Conservation (phyloP, 2,797 vertebrate species). For the Anguilla obscura region DNA sequence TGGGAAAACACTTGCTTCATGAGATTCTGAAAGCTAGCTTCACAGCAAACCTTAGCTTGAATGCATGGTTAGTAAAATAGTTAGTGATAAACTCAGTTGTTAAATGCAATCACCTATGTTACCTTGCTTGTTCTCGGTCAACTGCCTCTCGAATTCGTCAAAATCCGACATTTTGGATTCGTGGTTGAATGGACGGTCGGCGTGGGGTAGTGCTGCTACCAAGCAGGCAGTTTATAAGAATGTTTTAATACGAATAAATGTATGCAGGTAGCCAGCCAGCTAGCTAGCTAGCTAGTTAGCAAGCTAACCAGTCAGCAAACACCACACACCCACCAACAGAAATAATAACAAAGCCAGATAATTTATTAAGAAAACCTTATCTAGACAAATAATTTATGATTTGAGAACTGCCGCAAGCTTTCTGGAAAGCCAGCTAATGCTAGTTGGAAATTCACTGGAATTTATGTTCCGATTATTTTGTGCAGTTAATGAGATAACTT, state of each 20-base stretch:
- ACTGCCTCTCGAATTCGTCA: conserved; percentile 89
- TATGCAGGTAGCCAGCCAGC: background rate
- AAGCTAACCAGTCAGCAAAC: background rate
- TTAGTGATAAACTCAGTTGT: background rate
- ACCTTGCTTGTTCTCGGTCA: conserved; percentile 90
- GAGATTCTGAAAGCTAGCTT: background rate
- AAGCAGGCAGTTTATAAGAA: background rate
- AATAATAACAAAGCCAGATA: background rate
- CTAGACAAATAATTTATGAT: background rate
- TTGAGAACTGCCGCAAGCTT: too few species aligned
- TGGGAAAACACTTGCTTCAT: background rate
- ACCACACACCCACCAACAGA: background rate
- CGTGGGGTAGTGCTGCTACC: background rate
- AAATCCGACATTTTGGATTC: conserved; percentile 83
- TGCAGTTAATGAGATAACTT: background rate
- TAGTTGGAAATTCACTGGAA: background rate
- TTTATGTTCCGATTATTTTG: background rate
- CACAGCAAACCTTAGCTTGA: background rate
- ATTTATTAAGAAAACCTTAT: background rate
- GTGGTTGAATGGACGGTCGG: conserved; percentile 25
- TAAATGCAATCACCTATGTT: conserved; percentile 26
- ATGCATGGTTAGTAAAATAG: background rate
- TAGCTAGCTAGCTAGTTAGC: background rate
- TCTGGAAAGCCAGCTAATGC: background rate
- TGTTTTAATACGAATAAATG: background rate